These are phyloP conservation scores for Drosophila neotestacea DNA, from an alignment of 2,888 invertebrate species.

Conservation along the genomic window DNA sequence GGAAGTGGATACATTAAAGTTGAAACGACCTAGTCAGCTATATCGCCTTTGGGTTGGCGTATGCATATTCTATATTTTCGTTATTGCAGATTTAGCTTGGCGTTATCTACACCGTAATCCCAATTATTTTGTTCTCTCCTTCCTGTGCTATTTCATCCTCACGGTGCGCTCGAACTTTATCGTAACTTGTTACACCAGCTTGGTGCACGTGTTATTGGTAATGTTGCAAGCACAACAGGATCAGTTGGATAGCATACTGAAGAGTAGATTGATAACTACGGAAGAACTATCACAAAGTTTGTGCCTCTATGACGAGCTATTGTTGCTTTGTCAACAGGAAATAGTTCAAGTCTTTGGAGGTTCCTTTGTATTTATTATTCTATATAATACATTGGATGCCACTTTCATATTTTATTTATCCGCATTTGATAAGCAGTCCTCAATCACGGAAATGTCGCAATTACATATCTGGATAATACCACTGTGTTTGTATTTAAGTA, in stretches of 20 bases:
- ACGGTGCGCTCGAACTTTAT: slow-evolving; percentile 20
- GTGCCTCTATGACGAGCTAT: slow-evolving; percentile 1
- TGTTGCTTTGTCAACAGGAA: slow-evolving; percentile 19
- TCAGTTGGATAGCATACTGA: slow-evolving; percentile 1
- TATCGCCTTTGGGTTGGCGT: slow-evolving; percentile 27
- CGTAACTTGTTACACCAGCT: slow-evolving; percentile 23
- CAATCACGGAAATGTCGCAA: neutral
- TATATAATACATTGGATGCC: slow-evolving; percentile 13
- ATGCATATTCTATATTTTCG: neutral
- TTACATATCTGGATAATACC: slow-evolving; percentile 7
- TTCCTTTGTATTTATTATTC: slow-evolving; percentile 3
- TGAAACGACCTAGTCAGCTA: slow-evolving; percentile 23
- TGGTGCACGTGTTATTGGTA: slow-evolving; percentile 17
- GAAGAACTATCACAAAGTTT: neutral
- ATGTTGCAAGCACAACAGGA: slow-evolving; percentile 20
- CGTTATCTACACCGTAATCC: neutral
- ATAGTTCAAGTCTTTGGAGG: slow-evolving; percentile 11
- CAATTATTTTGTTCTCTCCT: neutral
- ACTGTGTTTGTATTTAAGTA: neutral
- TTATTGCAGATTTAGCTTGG: neutral
- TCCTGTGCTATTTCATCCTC: neutral
- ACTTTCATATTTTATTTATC: slow-evolving; percentile 2
- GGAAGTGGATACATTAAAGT: slow-evolving; percentile 24
- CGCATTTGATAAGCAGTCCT: neutral
- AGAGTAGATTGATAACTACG: neutral